These are phyloP conservation scores for Oeneis ivallda DNA, from an alignment of 2,888 invertebrate species.

Conservation along the genomic window DNA sequence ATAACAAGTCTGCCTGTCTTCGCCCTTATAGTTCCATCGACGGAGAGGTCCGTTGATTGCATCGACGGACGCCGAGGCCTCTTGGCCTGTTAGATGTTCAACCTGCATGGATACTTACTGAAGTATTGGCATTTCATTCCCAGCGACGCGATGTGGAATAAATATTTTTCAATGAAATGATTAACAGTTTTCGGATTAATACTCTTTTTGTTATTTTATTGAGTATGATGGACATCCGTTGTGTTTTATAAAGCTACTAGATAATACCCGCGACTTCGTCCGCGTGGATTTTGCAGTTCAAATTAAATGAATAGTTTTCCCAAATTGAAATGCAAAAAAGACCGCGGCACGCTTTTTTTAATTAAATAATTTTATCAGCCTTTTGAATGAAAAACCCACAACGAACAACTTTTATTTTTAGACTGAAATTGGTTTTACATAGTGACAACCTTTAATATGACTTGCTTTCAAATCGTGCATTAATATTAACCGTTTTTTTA, in stretches of 20 bases:
- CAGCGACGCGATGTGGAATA: conserved; percentile 12
- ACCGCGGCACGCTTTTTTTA: conserved; percentile 31
- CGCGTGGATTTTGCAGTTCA: conserved; percentile 16
- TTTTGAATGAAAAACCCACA: conserved; percentile 33
- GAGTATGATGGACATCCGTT: conserved; percentile 15
- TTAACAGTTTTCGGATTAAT: conserved; percentile 36
- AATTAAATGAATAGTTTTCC: conserved; percentile 34
- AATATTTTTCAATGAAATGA: conserved; percentile 21
- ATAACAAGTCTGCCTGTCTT: too few species aligned
- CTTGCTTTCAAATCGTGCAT: background rate
- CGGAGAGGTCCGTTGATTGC: too few species aligned
- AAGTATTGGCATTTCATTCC: conserved; percentile 27
- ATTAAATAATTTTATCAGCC: conserved; percentile 33
- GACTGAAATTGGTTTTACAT: conserved; percentile 13
- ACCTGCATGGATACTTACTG: too few species aligned
- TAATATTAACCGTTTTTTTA: too few species aligned
- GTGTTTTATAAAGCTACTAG: conserved; percentile 9
- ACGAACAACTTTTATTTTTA: conserved; percentile 17
- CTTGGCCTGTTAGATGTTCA: too few species aligned
- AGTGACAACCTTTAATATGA: conserved; percentile 9
- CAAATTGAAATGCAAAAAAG: conserved; percentile 36
- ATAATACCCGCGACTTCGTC: too few species aligned
- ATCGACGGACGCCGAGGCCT: too few species aligned
- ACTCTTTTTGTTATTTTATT: conserved; percentile 8
- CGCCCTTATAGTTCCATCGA: too few species aligned